Base-by-base conservation (phyloP, 2,113 vertebrate species). In the Melospiza georgiana region DNA sequence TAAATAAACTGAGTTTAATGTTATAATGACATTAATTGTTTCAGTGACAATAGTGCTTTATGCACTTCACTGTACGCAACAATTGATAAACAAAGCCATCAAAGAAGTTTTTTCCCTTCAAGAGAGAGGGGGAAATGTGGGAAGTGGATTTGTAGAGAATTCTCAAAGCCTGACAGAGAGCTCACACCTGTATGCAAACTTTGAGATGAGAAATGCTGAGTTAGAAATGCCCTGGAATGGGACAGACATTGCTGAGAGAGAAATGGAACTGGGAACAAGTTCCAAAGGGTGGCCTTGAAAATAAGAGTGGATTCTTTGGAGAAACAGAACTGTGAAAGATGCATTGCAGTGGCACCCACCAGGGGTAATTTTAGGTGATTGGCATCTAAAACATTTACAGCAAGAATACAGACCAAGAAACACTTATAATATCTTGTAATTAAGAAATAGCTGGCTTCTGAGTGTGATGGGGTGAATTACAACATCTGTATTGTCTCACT, bases 21-120 rank as follows among this genome's bases (percentile, higher is more conserved):
- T 21, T 58, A 22, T 22, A 23, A 58, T n/a, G 4, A 15, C 21
- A n/a, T 43, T 43, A 6, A 43, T 8, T 43, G 43, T 43, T 8
- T 18, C 43, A 43, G 43, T 43, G 7, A 43, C 43, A 59, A 17
- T 3, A 35, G n/a, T 25, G n/a, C 58, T 5, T 25, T 25, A 10
- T 37, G 58, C 11, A 1, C n/a, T 25, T 25, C 58, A 59, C 58
- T 59, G 58, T 12, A 1, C n/a, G 37, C 57, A 59, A 35, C 0
- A 11, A 39, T 39, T 3, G 5, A 35, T 25, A 17, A 59, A 35
- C n/a, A 35, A 24, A 25, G 10, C 15, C 57, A 35, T 17, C 57
- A 35, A 35, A 25, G 10, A 24, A 25, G 15, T 4, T 16, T 59
- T 25, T 25, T 8, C 23, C 0, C 0, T 12, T 59, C 5, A 25